These are phyloP conservation scores for Dinomys branickii DNA, from an alignment of 2,113 vertebrate genomes.

Conservation along the genomic window DNA sequence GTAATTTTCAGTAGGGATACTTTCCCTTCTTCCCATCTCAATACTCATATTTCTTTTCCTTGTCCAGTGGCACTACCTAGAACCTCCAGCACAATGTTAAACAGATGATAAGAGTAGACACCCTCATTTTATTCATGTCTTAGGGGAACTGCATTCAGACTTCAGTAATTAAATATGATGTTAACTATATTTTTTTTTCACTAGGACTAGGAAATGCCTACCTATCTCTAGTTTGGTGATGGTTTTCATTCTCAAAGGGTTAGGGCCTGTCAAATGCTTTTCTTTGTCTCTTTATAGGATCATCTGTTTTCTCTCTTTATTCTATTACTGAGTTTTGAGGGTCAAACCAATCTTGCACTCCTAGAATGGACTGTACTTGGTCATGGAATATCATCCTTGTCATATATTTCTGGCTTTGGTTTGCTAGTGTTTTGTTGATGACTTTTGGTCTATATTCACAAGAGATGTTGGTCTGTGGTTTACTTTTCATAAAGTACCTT, in stretches of 20 bases:
- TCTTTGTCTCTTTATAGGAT: background rate
- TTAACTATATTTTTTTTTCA: background rate
- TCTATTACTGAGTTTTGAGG: background rate
- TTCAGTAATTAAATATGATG: conserved; percentile 7
- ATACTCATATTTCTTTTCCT: background rate
- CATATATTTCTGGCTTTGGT: background rate
- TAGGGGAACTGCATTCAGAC: background rate
- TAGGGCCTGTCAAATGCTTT: background rate
- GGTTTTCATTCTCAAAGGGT: background rate
- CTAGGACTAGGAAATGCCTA: background rate
- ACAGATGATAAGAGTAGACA: background rate
- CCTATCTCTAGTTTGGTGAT: background rate
- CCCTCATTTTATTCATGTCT: background rate
- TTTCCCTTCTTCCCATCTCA: background rate
- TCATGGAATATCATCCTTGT: background rate
- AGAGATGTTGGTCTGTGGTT: background rate
- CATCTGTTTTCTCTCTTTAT: background rate
- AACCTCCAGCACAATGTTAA: background rate
- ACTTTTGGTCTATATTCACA: background rate
- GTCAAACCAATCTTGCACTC: background rate
- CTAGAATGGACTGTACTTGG: background rate
- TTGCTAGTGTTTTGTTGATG: background rate
- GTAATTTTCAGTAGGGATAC: background rate
- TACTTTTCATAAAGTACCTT: background rate
- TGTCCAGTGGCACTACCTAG: background rate